phyloP scores from a whole-genome alignment of 2,113 vertebrate species.

The Lasiurus borealis region DNA sequence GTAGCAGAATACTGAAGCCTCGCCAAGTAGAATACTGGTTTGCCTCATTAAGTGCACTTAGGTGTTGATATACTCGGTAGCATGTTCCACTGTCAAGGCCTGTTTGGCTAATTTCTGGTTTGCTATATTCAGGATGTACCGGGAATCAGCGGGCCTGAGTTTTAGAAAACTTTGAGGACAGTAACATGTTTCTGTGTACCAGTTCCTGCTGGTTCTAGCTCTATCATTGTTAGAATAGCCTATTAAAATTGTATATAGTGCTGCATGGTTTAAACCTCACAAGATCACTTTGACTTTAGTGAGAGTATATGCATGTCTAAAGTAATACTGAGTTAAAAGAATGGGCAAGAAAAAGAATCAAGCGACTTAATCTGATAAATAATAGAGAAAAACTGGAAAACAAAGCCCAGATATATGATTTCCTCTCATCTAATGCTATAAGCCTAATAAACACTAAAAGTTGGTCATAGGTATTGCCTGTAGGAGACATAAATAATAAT shows the following conservation, averaged over 20 bases:
- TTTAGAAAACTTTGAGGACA: conserved; percentile 51
- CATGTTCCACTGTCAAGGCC: background rate
- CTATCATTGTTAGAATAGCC: background rate
- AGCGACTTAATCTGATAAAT: background rate
- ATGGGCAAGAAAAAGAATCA: background rate
- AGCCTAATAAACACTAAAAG: background rate
- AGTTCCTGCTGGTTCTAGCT: background rate
- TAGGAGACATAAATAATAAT: conserved; percentile 19
- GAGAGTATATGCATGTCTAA: background rate
- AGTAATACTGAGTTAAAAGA: conserved; percentile 9
- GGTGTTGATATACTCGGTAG: background rate
- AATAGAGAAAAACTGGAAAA: conserved; percentile 26
- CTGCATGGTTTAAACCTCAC: background rate
- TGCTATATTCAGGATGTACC: background rate
- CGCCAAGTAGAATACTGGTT: background rate
- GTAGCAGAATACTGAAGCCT: background rate
- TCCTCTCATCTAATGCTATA: conserved; percentile 20
- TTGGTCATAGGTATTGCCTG: conserved; percentile 13
- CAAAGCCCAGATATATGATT: conserved; percentile 44
- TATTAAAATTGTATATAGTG: background rate
- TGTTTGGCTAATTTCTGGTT: background rate
- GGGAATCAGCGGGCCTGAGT: background rate
- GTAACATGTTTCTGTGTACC: background rate
- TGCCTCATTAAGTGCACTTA: background rate
- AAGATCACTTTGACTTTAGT: background rate